A percentile compares a stretch with the other conserved stretches of the same genome.
These are phyloP conservation scores for Haliaeetus leucogaster DNA, from an alignment of 2,113 vertebrate species.

Conservation along the genomic window DNA sequence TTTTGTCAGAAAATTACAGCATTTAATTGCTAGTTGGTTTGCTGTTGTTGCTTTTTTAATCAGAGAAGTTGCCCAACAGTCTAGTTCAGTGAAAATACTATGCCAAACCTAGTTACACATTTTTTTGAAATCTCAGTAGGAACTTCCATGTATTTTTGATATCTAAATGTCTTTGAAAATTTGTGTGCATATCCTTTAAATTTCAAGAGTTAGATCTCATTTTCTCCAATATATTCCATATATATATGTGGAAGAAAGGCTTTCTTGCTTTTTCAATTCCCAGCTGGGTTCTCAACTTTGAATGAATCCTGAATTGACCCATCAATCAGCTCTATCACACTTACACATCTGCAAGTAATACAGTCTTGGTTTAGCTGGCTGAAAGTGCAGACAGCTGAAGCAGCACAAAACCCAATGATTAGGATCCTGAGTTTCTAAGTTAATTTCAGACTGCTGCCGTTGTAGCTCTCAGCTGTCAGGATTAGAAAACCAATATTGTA, in stretches of 20 bases:
- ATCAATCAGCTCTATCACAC: neutral
- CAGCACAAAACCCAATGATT: conserved; percentile 29
- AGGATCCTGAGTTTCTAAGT: neutral
- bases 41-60: neutral
- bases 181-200: neutral
- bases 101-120: neutral
- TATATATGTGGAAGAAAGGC: neutral
- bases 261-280: neutral
- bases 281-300: conserved; percentile 1
- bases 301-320: conserved; percentile 8
- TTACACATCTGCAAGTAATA: conserved; percentile 37
- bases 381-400: conserved; percentile 34
- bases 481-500: neutral
- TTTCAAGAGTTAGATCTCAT: neutral
- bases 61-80: neutral
- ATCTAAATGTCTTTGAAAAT: neutral
- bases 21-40: neutral
- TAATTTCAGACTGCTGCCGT: conserved; percentile 10
- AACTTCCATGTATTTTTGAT: neutral
- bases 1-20: neutral
- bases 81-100: neutral
- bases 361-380: conserved; percentile 4
- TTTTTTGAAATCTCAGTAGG: neutral
- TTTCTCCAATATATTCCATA: neutral
- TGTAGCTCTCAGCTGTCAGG: neutral